Evolutionary conservation across 2,113 vertebrate species (phyloP), one percentile per base, ranked within the genome.

Genomic region (Oryctolagus cuniculus): DNA sequence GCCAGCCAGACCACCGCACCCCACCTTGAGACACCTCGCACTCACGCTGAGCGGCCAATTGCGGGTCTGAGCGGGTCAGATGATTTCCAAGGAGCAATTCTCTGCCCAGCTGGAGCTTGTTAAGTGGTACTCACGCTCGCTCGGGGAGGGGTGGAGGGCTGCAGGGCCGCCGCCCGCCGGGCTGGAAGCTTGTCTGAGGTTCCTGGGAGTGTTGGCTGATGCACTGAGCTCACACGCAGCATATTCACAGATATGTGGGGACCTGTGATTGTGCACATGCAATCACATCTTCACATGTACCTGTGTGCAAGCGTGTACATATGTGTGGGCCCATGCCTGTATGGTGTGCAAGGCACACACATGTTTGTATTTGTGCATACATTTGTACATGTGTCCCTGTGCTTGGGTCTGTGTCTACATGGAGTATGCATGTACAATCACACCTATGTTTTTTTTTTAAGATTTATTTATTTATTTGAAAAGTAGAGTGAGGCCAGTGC

Each of bases 31-130:
- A 72, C 58, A 27, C 73, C 90, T 91, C 44, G n/a, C 61, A 25
- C 51, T 61, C 38, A 3, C 34, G 83, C 79, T 21, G n/a, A 73
- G 79, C 13, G 8, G 63, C 55, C 63, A 78, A 44, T n/a, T 89
- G 61, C 67, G 66, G 22, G 61, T 69, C 73, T 77, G 6, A 55
- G 16, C 55, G 51, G 17, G 73, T 67, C 74, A 55, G 91, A 58
- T 77, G 61, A 63, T 80, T 87, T 83, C 89, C 58, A 69, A 75
- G 55, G 85, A 89, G 34, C 69, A 85, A 92, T 95, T 89, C 92
- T 86, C 85, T n/a, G 22, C 89, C 75, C 79, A 27, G 38, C 29
- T 80, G 44, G 89, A 87, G 70, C 44, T 70, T 69, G 38, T 51
- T 34, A 24, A 83, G 49, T 36, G 44, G 72, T 84, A 58, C 22